Evolutionary conservation across 2,797 vertebrate genomes (phyloP).

Genomic region (Brotula barbata): DNA sequence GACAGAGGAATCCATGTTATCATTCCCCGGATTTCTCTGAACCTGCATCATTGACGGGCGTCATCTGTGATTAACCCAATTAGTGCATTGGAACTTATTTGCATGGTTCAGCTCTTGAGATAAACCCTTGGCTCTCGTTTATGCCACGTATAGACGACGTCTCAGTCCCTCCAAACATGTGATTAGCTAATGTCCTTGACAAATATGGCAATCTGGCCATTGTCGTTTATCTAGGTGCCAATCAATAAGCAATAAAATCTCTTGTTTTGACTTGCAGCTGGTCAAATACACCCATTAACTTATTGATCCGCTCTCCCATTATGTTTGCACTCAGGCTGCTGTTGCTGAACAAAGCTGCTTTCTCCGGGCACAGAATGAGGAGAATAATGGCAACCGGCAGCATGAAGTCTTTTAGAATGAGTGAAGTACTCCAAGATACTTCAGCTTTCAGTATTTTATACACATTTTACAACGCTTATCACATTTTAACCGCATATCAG

Average conservation of each 20-base stretch:
- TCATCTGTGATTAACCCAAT: too few species aligned
- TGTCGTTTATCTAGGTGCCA: not conserved
- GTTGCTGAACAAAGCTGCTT: not conserved
- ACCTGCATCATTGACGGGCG: too few species aligned
- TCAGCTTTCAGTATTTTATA: too few species aligned
- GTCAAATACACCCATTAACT: not conserved
- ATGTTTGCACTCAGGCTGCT: not conserved
- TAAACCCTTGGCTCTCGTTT: not conserved
- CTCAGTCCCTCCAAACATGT: not conserved
- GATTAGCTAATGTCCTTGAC: not conserved
- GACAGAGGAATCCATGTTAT: too few species aligned
- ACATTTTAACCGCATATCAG: too few species aligned
- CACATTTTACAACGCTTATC: too few species aligned
- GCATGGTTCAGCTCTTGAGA: too few species aligned
- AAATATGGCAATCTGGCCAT: not conserved
- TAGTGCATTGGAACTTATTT: too few species aligned
- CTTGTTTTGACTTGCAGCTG: slow-evolving; percentile 1
- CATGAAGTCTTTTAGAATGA: too few species aligned
- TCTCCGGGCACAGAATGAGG: not conserved
- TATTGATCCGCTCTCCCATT: not conserved
- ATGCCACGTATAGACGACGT: not conserved
- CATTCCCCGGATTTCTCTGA: too few species aligned
- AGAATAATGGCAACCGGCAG: not conserved
- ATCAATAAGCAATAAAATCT: not conserved
- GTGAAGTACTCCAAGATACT: too few species aligned